Conservation (phyloP, 2,888 invertebrate genomes). For the Cataglyphis altisquamis region DNA sequence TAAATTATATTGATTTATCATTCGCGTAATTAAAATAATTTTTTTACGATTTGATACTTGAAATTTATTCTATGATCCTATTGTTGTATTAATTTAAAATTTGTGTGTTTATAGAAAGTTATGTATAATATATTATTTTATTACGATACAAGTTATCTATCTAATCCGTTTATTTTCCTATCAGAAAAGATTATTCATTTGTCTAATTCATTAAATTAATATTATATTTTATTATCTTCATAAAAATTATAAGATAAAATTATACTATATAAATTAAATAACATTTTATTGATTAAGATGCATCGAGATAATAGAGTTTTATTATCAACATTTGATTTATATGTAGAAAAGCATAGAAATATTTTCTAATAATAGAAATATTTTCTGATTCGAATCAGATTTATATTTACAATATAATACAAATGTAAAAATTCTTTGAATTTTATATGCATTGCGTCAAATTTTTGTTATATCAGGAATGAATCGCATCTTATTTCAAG, state of each 20-base stretch:
- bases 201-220: not conserved
- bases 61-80: not conserved
- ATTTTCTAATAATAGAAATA: not conserved
- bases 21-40: not conserved
- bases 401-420: not conserved
- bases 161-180: not conserved
- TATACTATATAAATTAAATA: not conserved
- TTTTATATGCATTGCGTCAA: slow-evolving; percentile 5
- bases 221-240: not conserved
- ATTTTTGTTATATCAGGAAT: slow-evolving; percentile 11
- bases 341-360: not conserved
- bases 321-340: not conserved
- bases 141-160: not conserved
- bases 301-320: not conserved
- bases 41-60: not conserved
- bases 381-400: not conserved
- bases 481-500: slow-evolving; percentile 21
- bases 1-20: not conserved
- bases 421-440: not conserved
- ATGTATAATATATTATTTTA: not conserved
- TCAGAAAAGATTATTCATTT: not conserved
- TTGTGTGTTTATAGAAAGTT: not conserved
- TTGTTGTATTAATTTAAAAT: not conserved
- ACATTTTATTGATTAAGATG: not conserved
- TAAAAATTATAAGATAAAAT: not conserved